These are phyloP conservation scores for Siderastrea radians DNA, from an alignment of 92 coral and sea anemone genomes.

Conservation along the genomic window DNA sequence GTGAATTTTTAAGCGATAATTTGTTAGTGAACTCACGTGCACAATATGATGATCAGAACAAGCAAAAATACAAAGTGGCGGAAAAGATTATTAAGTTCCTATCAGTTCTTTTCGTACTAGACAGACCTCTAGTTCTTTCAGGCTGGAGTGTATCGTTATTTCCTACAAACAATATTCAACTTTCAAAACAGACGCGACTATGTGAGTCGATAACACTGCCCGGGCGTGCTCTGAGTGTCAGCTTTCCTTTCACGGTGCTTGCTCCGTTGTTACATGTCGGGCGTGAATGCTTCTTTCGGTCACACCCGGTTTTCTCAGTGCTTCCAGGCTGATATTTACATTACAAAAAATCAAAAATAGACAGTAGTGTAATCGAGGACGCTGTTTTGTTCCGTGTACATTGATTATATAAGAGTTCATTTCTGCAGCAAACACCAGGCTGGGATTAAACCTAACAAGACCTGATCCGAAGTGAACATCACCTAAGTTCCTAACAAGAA, in stretches of 20 bases:
- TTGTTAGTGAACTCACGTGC: no score
- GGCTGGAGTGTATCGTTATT: no score
- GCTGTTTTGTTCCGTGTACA: not conserved
- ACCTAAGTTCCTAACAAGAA: not conserved
- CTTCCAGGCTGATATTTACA: constrained; percentile 9
- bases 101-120: no score
- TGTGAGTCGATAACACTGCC: not conserved
- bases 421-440: not conserved
- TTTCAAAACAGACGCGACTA: not conserved
- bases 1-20: no score
- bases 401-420: not conserved
- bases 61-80: no score
- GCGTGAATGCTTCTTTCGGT: constrained; percentile 1
- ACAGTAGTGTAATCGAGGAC: not conserved
- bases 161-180: not conserved
- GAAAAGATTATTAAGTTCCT: no score
- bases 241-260: not conserved
- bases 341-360: not conserved
- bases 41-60: no score
- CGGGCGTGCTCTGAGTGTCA: not conserved
- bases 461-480: not conserved
- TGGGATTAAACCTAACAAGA: not conserved
- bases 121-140: no score
- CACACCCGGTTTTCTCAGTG: not conserved
- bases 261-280: not conserved